These are phyloP conservation scores for Struthidea cinerea DNA, from an alignment of 2,113 vertebrate species.

Conservation along the genomic window DNA sequence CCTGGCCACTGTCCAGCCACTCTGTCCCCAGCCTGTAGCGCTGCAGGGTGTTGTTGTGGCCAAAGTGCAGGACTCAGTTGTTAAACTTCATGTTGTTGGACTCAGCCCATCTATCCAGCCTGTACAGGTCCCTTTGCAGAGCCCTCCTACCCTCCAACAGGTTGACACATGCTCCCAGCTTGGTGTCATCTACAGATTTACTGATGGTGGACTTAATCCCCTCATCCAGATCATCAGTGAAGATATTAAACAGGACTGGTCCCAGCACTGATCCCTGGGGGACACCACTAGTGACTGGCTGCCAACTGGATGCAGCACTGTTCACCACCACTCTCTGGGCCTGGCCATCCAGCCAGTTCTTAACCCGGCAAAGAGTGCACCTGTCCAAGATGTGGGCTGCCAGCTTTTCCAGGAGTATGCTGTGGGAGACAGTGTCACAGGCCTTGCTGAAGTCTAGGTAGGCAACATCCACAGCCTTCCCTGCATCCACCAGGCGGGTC, in stretches of 20 bases:
- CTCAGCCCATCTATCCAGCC: not conserved
- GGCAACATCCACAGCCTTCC: not conserved
- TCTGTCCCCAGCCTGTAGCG: accelerated
- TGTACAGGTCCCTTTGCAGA: not conserved
- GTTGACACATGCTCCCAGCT: not conserved
- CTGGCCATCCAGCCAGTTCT: not conserved
- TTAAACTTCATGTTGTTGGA: too few species aligned
- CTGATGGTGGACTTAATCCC: not conserved
- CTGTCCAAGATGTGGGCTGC: not conserved
- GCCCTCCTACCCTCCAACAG: not conserved
- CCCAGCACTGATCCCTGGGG: not conserved
- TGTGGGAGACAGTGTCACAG: not conserved
- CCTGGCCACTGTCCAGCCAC: not conserved
- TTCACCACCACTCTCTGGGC: not conserved
- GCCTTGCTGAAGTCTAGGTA: not conserved
- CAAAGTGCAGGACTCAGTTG: accelerated
- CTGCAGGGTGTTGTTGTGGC: not conserved
- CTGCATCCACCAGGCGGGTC: accelerated
- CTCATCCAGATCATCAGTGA: not conserved
- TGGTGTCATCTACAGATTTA: not conserved
- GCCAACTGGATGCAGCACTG: accelerated
- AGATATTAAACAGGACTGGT: not conserved
- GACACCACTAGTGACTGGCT: not conserved
- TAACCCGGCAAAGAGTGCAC: not conserved
- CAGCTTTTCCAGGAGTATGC: too few species aligned